Evolutionary conservation across 2,113 vertebrate genomes (phyloP).

Genomic region (Charina bottae): DNA sequence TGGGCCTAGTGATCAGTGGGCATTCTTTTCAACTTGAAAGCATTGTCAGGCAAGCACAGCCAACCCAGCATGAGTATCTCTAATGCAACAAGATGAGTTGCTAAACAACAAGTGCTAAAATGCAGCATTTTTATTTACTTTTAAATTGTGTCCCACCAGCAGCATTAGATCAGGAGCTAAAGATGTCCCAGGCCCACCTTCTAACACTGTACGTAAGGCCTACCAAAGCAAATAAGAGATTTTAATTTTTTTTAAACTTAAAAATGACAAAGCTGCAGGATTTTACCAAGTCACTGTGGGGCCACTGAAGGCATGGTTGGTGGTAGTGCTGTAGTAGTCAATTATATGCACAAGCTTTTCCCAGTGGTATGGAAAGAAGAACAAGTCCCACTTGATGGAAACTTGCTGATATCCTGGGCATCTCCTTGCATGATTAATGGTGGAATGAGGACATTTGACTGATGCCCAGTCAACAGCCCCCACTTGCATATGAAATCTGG

Average conservation of each 20-base stretch:
- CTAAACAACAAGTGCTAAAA: too few species aligned
- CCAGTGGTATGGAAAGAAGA: neutral
- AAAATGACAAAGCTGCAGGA: neutral
- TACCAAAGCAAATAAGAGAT: too few species aligned
- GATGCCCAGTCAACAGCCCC: neutral
- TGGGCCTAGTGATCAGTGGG: too few species aligned
- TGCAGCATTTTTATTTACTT: too few species aligned
- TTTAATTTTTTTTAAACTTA: neutral
- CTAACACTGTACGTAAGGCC: too few species aligned
- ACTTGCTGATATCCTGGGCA: neutral
- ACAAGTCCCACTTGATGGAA: neutral
- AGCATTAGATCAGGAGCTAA: too few species aligned
- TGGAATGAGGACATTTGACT: neutral
- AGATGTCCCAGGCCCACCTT: too few species aligned
- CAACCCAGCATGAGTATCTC: too few species aligned
- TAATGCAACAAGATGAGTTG: too few species aligned
- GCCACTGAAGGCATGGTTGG: neutral
- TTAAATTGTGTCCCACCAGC: too few species aligned
- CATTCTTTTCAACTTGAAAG: too few species aligned
- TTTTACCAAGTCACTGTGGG: neutral
- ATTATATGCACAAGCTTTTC: neutral
- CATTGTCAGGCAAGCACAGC: too few species aligned
- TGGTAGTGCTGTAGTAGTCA: neutral
- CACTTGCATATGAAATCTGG: neutral
- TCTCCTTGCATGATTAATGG: neutral